Conservation (phyloP, 2,888 invertebrate species). For the Anaspis maculata region DNA sequence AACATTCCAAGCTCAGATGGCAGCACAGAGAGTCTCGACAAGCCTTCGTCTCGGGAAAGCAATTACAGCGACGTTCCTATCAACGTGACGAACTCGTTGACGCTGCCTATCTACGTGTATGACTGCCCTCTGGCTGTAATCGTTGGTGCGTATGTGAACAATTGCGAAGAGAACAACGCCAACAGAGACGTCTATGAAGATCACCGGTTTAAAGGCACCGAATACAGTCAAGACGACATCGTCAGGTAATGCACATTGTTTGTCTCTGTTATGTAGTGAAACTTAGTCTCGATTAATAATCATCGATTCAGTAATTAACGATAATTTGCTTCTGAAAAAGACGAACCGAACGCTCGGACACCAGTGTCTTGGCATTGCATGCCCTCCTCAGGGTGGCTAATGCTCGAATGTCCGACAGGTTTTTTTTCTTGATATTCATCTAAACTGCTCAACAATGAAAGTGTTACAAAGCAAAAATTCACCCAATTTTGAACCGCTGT, state of each 20-base stretch:
- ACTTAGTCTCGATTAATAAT: background rate
- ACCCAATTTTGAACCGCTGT: too few relatives aligned
- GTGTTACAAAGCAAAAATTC: too few relatives aligned
- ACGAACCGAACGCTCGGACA: too few relatives aligned
- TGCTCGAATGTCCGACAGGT: too few relatives aligned
- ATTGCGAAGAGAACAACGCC: slow-evolving; percentile 19
- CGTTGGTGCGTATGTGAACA: slow-evolving; percentile 45
- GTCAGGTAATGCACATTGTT: too few relatives aligned
- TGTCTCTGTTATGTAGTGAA: too few relatives aligned
- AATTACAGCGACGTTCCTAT: slow-evolving; percentile 36
- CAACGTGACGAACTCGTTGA: slow-evolving; percentile 27
- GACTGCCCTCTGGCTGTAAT: slow-evolving; percentile 54
- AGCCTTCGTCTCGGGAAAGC: slow-evolving; percentile 32
- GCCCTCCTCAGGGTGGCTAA: too few relatives aligned
- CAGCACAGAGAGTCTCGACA: slow-evolving; percentile 27
- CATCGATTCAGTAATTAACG: too few relatives aligned
- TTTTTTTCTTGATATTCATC: too few relatives aligned
- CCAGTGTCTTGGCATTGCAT: too few relatives aligned
- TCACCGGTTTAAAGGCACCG: slow-evolving; percentile 44
- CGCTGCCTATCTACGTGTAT: slow-evolving; percentile 56
- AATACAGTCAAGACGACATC: slow-evolving; percentile 32
- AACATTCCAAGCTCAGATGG: slow-evolving; percentile 26
- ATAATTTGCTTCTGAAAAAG: background rate
- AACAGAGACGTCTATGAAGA: slow-evolving; percentile 47
- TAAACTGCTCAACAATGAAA: too few relatives aligned